These are phyloP conservation scores for Clostera curtula DNA, from an alignment of 2,888 invertebrate genomes.

Conservation along the genomic window DNA sequence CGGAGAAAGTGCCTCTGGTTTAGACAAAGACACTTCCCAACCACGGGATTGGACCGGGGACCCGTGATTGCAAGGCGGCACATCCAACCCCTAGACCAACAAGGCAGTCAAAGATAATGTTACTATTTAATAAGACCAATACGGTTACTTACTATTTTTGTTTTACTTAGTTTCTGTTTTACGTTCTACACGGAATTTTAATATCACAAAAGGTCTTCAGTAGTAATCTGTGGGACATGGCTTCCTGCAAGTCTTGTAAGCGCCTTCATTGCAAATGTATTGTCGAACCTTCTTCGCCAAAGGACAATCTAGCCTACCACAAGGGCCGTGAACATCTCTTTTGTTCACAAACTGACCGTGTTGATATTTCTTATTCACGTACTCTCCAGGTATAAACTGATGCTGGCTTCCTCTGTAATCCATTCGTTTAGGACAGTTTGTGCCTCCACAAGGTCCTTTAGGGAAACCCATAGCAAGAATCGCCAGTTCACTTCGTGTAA, in stretches of 20 bases:
- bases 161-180: too few species aligned
- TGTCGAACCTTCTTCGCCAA: slow-evolving; percentile 57
- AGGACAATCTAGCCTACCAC: slow-evolving; percentile 63
- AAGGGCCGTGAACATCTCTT: slow-evolving; percentile 63
- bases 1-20: too few species aligned
- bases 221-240: slow-evolving; percentile 60
- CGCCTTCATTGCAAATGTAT: slow-evolving; percentile 54
- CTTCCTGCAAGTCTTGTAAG: slow-evolving; percentile 58
- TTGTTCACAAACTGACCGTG: slow-evolving; percentile 64
- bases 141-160: too few species aligned
- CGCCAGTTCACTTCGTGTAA: slow-evolving; percentile 50
- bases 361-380: slow-evolving; percentile 53
- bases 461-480: slow-evolving; percentile 69
- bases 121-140: too few species aligned
- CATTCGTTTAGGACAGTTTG: slow-evolving; percentile 62
- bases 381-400: slow-evolving; percentile 58
- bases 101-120: too few species aligned
- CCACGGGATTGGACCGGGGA: too few species aligned
- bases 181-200: slow-evolving; percentile 1
- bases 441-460: slow-evolving; percentile 68
- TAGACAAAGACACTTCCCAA: too few species aligned
- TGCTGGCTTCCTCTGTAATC: slow-evolving; percentile 63
- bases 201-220: slow-evolving; percentile 17
- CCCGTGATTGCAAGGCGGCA: too few species aligned
- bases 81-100: too few species aligned